Evolutionary conservation across 2,888 invertebrate genomes (phyloP), one percentile per base, ranked within the genome.

Genomic region (Rhorus exstirpatorius): DNA sequence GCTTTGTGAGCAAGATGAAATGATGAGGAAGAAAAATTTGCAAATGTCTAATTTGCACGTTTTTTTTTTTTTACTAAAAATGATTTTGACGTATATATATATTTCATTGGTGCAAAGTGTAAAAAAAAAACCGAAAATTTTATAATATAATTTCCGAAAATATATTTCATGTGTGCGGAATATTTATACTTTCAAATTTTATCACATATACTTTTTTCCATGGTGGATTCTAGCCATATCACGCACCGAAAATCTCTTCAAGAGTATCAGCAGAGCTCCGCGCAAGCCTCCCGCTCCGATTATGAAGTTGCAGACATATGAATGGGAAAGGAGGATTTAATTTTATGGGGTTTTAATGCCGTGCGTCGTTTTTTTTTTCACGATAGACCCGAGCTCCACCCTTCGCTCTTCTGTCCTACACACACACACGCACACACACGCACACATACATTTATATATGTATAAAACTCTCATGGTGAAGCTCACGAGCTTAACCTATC

Each of bases 311-410:
- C 38, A 78, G 61, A 58, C 58, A 60, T 61, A 68, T 81, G 51
- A 63, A 60, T 63, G 26, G 58, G 21, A 70, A 63, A 46, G 65
- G 67, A 60, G 65, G 38, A 79, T 60, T 83, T 79, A 26, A 46
- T 67, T 83, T 79, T 70, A 79, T 83, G 79, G 60, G 79, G 26
- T 70, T 83, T 83, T 83, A 83, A 79, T 75, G 65, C 70, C 70
- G 58, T 70, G 70, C 65, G 46, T n/a, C n/a, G n/a, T n/a, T 53
- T 81, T 82, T 60, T 70, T 74, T 61, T 24, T 41, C 41, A 38
- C 67, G 38, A 76, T 46, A n/a, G 46, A 55, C 35, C 53, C 8
- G 46, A 24, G 26, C 79, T 35, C 61, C 55, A 63, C 38, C 24
- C 68, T 55, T 75, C 75, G 53, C 35, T 19, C 35, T 67, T 44